Evolutionary conservation across 2,113 vertebrate genomes (phyloP), one percentile per base, ranked within the genome.

Genomic region (Percina caprodes): DNA sequence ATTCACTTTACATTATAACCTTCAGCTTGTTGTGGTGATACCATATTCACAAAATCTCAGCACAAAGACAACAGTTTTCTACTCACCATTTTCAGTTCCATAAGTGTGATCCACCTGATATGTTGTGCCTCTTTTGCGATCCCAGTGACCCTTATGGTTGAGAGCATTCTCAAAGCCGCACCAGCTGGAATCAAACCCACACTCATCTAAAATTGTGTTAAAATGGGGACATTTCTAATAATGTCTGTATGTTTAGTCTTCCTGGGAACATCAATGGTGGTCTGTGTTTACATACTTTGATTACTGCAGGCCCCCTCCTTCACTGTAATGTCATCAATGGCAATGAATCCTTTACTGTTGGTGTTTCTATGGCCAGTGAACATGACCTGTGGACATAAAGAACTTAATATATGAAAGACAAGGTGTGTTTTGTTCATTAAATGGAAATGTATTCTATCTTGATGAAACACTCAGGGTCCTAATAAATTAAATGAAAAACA

Each of bases 241-340:
- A 77, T 66, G 9, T 56, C 13, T 18, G 5, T 21, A 6, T 16
- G 4, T 48, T 62, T 45, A 49, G 1, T 21, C 4, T 13, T 60
- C 3, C 16, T 78, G 46, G 56, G 26, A 39, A 61, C 4, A 74
- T 54, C 14, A 45, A n/a, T 49, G 59, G 0, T 33, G 45, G 14
- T 26, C 18, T 58, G 26, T 66, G 14, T 63, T 63, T 52, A 73
- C 86, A 23, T 70, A 95, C 95, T 63, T n/a, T 88, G 63, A 58
- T 84, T 51, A 49, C 18, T 66, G 72, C 95, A 96, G 33, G 26
- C 66, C 6, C 94, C 94, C n/a, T 84, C 76, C 65, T 66, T 94
- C 70, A 94, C 92, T 79, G 81, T 91, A 19, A 95, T 26, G 67
- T 96, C 95, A 80, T 96, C 95, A 51, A 95, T 70, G 19, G 95